Percentiles rank a stretch among this genome's conserved stretches.
Conservation (phyloP, 2,113 vertebrate species). For the Gorsachius goisagi region DNA sequence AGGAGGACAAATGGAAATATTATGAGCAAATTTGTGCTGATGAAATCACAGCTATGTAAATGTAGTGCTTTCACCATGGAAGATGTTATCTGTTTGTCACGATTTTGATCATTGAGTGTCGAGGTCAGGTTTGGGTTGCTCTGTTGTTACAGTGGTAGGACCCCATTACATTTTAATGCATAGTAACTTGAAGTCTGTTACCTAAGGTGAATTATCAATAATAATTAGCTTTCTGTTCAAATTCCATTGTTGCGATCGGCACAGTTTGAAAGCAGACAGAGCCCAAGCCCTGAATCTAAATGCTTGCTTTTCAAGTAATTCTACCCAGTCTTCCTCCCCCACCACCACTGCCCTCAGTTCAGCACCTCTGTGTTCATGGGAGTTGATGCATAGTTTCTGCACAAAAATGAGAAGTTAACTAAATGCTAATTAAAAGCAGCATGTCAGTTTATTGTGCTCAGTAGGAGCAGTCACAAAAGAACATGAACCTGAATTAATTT, state of each 20-base stretch:
- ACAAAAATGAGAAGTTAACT: constrained; percentile 49
- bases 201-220: background rate
- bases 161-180: fast-evolving
- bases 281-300: background rate
- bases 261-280: background rate
- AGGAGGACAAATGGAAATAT: background rate
- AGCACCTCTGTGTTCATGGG: background rate
- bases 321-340: background rate
- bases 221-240: background rate
- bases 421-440: constrained; percentile 68
- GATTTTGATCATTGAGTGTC: background rate
- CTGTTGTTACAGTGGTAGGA: background rate
- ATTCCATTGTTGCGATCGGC: background rate
- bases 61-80: background rate
- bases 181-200: background rate
- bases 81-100: background rate
- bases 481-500: constrained; percentile 58
- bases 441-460: constrained; percentile 54
- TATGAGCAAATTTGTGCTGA: background rate
- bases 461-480: constrained; percentile 58
- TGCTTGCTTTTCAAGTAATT: background rate
- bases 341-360: background rate
- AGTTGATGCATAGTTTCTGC: background rate
- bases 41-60: background rate
- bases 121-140: background rate